Conservation (phyloP, 2,888 invertebrate species). For the Callosobruchus maculatus region DNA sequence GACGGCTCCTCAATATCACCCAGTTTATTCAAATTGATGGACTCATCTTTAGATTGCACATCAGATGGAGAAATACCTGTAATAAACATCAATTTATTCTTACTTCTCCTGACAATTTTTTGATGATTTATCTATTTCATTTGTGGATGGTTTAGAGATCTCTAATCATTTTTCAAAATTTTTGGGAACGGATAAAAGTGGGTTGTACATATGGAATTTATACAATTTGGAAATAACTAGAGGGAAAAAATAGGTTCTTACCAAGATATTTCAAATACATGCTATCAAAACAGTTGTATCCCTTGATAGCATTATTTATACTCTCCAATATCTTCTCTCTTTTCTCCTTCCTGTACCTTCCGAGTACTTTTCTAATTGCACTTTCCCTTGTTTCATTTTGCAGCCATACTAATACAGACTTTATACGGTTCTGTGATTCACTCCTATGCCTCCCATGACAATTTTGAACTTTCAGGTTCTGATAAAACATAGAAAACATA, state of each 20-base stretch:
- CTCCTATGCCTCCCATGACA: conserved; percentile 26
- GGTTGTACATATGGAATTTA: too few species aligned
- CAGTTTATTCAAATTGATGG: not conserved
- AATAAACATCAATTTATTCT: not conserved
- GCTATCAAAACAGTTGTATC: conserved; percentile 60
- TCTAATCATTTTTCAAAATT: too few species aligned
- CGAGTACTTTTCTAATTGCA: conserved; percentile 65
- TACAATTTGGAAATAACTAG: too few species aligned
- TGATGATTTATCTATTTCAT: too few species aligned
- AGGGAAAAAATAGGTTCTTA: conserved; percentile 4
- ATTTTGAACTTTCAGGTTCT: conserved; percentile 59
- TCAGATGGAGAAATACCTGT: conserved; percentile 4
- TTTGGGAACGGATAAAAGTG: too few species aligned
- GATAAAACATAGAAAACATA: conserved; percentile 68
- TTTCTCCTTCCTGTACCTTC: conserved; percentile 56
- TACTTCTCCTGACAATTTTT: too few species aligned
- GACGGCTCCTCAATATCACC: conserved; percentile 11
- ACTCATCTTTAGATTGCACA: conserved; percentile 8
- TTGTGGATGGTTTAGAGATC: too few species aligned
- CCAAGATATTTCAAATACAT: conserved; percentile 59
- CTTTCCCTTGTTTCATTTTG: conserved; percentile 65
- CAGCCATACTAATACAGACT: conserved; percentile 72
- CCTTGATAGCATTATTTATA: conserved; percentile 61
- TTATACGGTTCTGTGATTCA: conserved; percentile 66
- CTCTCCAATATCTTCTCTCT: conserved; percentile 55